Evolutionary conservation across 2,797 vertebrate genomes (phyloP).

Genomic region (Australoheros facetus): DNA sequence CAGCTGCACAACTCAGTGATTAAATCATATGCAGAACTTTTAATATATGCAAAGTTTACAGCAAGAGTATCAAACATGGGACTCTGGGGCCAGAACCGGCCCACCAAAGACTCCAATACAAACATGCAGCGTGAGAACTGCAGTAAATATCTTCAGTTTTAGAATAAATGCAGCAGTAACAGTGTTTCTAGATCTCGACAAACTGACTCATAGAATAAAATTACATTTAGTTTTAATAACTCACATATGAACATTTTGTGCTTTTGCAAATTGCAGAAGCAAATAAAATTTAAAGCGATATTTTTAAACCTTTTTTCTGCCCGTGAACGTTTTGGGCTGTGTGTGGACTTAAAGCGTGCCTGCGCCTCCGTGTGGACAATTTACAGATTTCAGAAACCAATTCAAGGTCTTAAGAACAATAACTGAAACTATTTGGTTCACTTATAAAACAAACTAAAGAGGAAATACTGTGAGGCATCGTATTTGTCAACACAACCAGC

Average conservation of each 20-base stretch:
- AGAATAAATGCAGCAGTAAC: neutral
- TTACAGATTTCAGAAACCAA: neutral
- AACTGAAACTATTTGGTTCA: neutral
- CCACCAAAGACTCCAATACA: neutral
- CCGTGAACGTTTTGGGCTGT: too few relatives aligned
- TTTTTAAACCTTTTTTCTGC: too few relatives aligned
- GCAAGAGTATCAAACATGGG: neutral
- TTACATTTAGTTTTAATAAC: neutral
- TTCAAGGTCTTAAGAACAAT: neutral
- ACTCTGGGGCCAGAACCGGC: neutral
- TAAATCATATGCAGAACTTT: too few relatives aligned
- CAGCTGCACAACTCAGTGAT: too few relatives aligned
- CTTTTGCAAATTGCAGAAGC: too few relatives aligned
- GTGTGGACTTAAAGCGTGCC: neutral
- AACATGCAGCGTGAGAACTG: neutral
- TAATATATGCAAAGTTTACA: neutral
- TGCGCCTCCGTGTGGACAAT: neutral
- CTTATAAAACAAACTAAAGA: neutral
- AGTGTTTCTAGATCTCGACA: neutral
- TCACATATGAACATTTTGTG: too few relatives aligned
- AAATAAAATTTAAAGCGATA: too few relatives aligned
- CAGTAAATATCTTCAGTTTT: neutral
- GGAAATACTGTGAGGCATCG: neutral
- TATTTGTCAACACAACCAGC: neutral
- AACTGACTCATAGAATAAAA: neutral